Conservation (phyloP, 30 jellyfish, hydroid and myxozoan genomes). For the Sanderia malayensis region DNA sequence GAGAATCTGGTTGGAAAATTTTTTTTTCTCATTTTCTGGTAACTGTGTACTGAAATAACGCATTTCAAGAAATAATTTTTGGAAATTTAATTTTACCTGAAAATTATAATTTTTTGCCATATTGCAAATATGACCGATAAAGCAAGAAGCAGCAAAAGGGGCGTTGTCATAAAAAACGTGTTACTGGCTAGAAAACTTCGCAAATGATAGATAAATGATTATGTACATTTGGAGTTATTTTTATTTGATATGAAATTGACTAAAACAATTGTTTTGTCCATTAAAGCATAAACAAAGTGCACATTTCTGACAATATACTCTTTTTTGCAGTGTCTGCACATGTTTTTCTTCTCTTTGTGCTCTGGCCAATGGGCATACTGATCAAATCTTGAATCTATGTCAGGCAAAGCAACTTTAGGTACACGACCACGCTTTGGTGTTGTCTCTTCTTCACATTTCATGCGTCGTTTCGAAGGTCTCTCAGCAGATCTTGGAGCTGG, state of each 20-base stretch:
- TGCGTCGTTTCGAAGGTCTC: too few relatives aligned
- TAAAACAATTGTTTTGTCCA: constrained; percentile 3
- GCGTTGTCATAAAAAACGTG: too few relatives aligned
- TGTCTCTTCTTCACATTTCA: background rate
- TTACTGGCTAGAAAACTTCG: too few relatives aligned
- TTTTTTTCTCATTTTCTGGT: too few relatives aligned
- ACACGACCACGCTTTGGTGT: constrained; percentile 6
- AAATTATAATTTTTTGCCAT: too few relatives aligned
- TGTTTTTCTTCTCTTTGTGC: constrained; percentile 22
- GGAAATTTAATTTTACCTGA: too few relatives aligned
- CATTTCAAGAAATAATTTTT: too few relatives aligned
- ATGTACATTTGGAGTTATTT: background rate
- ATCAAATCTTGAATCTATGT: constrained; percentile 36
- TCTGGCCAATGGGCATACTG: constrained; percentile 57
- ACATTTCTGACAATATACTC: constrained; percentile 51
- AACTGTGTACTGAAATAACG: too few relatives aligned
- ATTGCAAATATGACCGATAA: too few relatives aligned
- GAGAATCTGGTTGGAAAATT: too few relatives aligned
- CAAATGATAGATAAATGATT: background rate
- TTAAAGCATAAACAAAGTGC: constrained; percentile 45
- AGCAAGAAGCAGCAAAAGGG: too few relatives aligned
- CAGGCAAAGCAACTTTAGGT: constrained; percentile 15
- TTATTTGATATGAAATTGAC: constrained; percentile 2
- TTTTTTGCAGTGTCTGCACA: constrained; percentile 32
- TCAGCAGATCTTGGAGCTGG: too few relatives aligned